Evolutionary conservation across 1,140 invertebrate genomes (phyloP), one percentile per base, ranked within the genome.

Genomic region (Diabrotica virgifera): DNA sequence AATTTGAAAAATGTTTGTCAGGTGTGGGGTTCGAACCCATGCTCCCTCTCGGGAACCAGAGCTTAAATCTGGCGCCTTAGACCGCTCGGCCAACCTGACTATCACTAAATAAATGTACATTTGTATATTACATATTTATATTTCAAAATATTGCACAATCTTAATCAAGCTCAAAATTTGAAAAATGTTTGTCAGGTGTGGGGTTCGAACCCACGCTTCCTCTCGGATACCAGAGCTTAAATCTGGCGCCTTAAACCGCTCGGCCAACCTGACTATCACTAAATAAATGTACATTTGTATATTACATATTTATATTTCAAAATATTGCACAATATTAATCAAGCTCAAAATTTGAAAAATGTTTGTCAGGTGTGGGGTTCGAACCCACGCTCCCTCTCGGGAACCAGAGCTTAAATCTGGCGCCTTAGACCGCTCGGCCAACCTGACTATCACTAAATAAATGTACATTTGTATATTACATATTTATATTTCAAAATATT

Each of bases 351-450:
- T n/a, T n/a, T n/a, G n/a, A n/a, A n/a, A n/a, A n/a, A n/a, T n/a
- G n/a, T 83, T 83, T 83, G 81, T 81, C 82, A 83, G 81, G 80
- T 83, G 82, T 83, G 82, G 81, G 82, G 80, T 82, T 83, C 81
- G 82, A 83, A 83, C 82, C 81, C 81, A 83, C 82, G 82, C 81
- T 82, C 82, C 79, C 81, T 72, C 75, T 75, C 74, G 81, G 77
- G 82, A 82, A 83, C 82, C 82, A 83, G 82, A 83, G 79, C 81
- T 83, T 83, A 83, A 83, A 80, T 82, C 82, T 83, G 82, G 82
- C 82, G 82, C 81, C 81, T 83, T 83, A 82, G 81, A 83, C 82
- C 82, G 80, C 82, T 83, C 82, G 82, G 82, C 82, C 82, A 83
- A 83, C 80, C 81, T 81, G 77, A 78, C 77, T 70, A n/a, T n/a